phyloP scores from a whole-genome alignment of 2,888 invertebrate species.

The Galerucella calmariensis region DNA sequence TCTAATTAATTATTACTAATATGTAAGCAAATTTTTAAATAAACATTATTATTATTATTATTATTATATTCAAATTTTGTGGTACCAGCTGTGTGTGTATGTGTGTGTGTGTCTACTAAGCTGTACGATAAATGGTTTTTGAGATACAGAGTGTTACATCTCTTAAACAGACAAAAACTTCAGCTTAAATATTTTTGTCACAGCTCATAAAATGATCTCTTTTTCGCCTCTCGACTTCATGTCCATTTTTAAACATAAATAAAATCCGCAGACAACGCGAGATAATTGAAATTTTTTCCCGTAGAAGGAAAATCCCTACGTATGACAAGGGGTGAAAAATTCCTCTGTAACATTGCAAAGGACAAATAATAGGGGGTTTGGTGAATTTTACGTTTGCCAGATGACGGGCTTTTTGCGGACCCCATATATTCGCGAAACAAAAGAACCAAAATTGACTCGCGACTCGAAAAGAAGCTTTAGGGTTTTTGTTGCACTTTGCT shows the following conservation, averaged over 20 bases:
- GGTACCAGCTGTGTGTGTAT: too few relatives aligned
- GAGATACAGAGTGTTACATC: too few relatives aligned
- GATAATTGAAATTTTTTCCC: slow-evolving; percentile 12
- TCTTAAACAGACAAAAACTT: too few relatives aligned
- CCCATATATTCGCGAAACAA: slow-evolving; percentile 36
- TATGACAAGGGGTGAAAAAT: slow-evolving; percentile 32
- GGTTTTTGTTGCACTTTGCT: slow-evolving; percentile 40
- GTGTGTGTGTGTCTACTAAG: too few relatives aligned
- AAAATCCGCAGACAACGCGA: neutral
- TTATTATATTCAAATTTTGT: too few relatives aligned
- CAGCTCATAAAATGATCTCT: too few relatives aligned
- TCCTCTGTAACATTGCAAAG: slow-evolving; percentile 18
- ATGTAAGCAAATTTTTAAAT: too few relatives aligned
- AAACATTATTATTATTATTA: too few relatives aligned
- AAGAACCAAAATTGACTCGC: slow-evolving; percentile 39
- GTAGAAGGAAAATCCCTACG: slow-evolving; percentile 20
- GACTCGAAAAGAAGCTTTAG: slow-evolving; percentile 36
- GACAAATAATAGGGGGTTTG: slow-evolving; percentile 30
- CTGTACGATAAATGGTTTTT: too few relatives aligned
- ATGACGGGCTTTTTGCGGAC: slow-evolving; percentile 40
- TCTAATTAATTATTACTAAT: too few relatives aligned
- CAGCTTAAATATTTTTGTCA: too few relatives aligned
- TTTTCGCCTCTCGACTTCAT: too few relatives aligned
- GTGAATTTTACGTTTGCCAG: slow-evolving; percentile 41
- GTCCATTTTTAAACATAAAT: neutral